Conservation (phyloP, 2,113 vertebrate species). For the Haemorhous mexicanus region DNA sequence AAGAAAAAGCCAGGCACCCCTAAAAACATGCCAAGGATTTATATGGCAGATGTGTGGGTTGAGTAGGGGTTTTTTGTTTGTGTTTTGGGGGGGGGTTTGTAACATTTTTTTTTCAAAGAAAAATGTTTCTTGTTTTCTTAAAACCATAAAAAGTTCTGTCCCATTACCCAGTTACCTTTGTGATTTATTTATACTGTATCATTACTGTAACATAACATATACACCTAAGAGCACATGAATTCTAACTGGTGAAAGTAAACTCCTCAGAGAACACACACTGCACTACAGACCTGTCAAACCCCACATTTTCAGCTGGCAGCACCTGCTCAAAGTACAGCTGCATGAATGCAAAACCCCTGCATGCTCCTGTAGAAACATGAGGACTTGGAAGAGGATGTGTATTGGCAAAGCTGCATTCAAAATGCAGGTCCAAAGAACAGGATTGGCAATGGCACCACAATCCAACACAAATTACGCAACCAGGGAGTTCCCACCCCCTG, state of each 20-base stretch:
- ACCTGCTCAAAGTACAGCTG: neutral
- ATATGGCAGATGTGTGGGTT: neutral
- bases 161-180: neutral
- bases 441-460: neutral
- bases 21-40: neutral
- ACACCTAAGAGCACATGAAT: neutral
- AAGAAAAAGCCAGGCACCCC: neutral
- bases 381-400: neutral
- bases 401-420: neutral
- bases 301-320: neutral
- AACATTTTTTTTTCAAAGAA: neutral
- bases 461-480: neutral
- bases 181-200: neutral
- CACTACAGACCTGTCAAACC: neutral
- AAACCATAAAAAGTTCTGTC: neutral
- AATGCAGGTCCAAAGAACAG: neutral
- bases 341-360: fast-evolving
- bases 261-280: neutral
- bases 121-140: neutral
- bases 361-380: neutral
- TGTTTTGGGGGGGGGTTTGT: neutral
- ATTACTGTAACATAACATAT: neutral
- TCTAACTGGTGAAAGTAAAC: neutral
- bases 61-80: neutral
- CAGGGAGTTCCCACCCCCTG: neutral